A percentile compares a stretch with the other conserved stretches of the same genome.
Conservation (phyloP, 2,113 vertebrate genomes). For the Lynx canadensis region DNA sequence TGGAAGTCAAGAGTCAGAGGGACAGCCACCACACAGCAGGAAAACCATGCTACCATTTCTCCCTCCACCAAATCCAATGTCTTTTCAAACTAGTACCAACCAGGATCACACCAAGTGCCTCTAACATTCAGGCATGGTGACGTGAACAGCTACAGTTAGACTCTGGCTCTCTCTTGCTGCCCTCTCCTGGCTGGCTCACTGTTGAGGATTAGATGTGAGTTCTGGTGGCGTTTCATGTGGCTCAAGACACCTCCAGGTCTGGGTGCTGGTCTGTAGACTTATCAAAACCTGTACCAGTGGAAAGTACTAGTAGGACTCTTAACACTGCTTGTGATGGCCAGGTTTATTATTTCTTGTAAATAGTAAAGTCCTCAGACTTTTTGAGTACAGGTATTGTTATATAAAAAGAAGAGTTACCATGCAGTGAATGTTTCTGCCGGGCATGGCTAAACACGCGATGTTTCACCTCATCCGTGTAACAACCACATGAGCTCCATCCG, state of each 20-base stretch:
- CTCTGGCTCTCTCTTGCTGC: constrained; percentile 24
- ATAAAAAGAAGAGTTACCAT: background rate
- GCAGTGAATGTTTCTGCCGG: background rate
- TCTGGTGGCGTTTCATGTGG: background rate
- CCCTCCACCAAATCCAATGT: too few relatives aligned
- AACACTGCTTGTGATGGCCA: background rate
- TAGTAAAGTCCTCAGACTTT: background rate
- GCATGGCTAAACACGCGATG: background rate
- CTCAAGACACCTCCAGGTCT: background rate
- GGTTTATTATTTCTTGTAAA: background rate
- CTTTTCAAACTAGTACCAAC: background rate
- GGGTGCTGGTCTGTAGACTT: background rate
- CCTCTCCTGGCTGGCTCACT: background rate
- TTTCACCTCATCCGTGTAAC: background rate
- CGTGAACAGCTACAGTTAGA: rapidly evolving
- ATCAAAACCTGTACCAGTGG: background rate
- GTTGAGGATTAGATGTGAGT: background rate
- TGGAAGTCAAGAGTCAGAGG: background rate
- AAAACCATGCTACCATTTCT: background rate
- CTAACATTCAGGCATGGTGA: rapidly evolving
- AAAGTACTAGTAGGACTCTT: background rate
- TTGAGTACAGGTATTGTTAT: background rate
- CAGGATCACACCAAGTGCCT: background rate
- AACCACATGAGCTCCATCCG: background rate
- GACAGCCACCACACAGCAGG: background rate